Evolutionary conservation across 1,140 invertebrate species (phyloP).

Genomic region (Caerostris extrusa): DNA sequence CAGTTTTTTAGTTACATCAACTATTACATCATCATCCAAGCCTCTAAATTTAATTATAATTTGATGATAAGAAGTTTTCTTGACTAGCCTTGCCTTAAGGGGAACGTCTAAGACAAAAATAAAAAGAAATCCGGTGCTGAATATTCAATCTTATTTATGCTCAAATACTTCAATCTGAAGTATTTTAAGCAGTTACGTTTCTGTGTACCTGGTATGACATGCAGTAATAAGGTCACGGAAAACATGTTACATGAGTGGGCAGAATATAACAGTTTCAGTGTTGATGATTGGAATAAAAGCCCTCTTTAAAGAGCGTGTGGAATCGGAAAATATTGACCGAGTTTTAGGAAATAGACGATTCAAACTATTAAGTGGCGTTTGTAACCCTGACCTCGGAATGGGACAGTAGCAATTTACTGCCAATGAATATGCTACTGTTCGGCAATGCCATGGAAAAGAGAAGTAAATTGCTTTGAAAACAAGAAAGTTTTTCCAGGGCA

Average conservation of each 20-base stretch:
- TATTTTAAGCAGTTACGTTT: background rate
- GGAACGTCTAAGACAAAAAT: background rate
- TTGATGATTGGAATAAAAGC: background rate
- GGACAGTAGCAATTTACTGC: background rate
- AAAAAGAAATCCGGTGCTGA: background rate
- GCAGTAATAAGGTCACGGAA: background rate
- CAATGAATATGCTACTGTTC: background rate
- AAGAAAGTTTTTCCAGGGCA: background rate
- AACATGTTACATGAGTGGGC: background rate
- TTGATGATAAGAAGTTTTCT: no score
- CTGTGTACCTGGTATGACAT: background rate
- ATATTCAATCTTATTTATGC: background rate
- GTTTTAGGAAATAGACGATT: background rate
- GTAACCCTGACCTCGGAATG: constrained; percentile 6
- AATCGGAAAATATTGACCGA: constrained; percentile 3
- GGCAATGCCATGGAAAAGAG: background rate
- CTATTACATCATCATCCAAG: no score
- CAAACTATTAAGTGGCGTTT: background rate
- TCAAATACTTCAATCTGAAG: background rate
- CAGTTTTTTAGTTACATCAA: no score
- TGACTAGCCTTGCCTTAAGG: no score
- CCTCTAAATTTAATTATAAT: no score
- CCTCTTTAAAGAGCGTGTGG: background rate
- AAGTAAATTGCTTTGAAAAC: background rate
- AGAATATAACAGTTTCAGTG: background rate